Base-by-base conservation (phyloP, 2,888 invertebrate genomes). In the Oscheius sp. region DNA sequence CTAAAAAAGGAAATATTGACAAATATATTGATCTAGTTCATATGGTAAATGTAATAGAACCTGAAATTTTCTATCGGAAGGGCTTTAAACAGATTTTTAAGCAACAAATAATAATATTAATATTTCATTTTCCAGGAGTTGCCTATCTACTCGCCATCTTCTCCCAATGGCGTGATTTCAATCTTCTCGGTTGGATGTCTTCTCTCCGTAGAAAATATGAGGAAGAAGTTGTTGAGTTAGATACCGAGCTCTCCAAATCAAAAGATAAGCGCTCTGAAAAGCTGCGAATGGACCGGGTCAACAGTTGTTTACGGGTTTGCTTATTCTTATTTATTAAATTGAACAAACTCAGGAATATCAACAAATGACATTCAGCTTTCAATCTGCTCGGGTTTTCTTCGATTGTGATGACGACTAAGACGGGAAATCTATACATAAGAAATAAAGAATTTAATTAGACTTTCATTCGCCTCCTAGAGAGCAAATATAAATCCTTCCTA, bases 341-440 rank as follows among this genome's bases (percentile, higher is more conserved):
- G 4, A n/a, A 2, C 75, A 61, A 49, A 90, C 85, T 51, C 89
- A 92, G 89, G 96, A 97, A 88, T 96, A 93, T 87, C 92, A 93
- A 86, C 89, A 96, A 73, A 88, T 97, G 2, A 92, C 92, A 87
- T 95, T 93, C 86, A 94, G 93, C 83, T 90, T 96, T 65, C 94
- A 92, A 78, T 95, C 95, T 87, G 95, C 96, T 5, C 91, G 94
- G 87, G 94, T 96, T 86, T 95, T 97, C 88, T 97, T 97, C 87
- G 86, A 87, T 28, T 50, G 63, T 6, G 67, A 66, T 26, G 67
- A 68, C 22, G 41, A 45, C 14, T 59, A 38, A 41, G 24, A 47
- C 47, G 41, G 41, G 47, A 47, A 47, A 47, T 47, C 22, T 22
- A 47, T 17, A 47, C 12, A 47, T 17, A 24, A 47, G 24, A 20